Evolutionary conservation across 2,113 vertebrate species (phyloP).

Genomic region (Stomatorhinus ivindoensis): DNA sequence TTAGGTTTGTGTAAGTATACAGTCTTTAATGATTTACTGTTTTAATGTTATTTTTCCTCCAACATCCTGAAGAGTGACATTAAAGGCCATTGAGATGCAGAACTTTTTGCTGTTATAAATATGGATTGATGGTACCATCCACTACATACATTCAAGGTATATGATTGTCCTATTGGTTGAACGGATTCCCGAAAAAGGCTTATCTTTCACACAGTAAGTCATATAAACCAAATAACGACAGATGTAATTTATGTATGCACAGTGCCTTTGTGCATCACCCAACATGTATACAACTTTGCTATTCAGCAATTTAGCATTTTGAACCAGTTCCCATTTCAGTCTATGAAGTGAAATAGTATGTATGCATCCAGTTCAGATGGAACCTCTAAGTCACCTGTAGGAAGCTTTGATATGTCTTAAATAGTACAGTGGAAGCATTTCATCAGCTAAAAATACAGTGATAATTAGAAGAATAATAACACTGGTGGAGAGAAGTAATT

Average conservation of each 20-base stretch:
- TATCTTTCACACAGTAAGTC: not conserved
- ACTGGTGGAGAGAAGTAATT: conserved; percentile 17
- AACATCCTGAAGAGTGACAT: not conserved
- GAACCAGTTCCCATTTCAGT: not conserved
- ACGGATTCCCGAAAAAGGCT: not conserved
- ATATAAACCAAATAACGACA: not conserved
- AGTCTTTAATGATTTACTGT: not conserved
- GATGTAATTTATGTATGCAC: not conserved
- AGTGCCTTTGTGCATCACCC: not conserved
- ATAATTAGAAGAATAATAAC: conserved; percentile 29
- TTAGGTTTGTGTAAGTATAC: not conserved
- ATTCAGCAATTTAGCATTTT: not conserved
- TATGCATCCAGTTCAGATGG: not conserved
- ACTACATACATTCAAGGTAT: not conserved
- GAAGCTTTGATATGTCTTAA: conserved; percentile 1
- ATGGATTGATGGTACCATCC: not conserved
- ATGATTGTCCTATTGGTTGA: not conserved
- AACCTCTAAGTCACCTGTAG: not conserved
- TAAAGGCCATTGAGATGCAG: not conserved
- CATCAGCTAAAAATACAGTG: conserved; percentile 23
- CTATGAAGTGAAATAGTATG: not conserved
- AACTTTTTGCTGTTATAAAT: not conserved
- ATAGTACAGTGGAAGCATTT: conserved; percentile 20
- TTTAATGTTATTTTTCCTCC: not conserved
- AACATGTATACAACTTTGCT: not conserved